A percentile compares a stretch with the other conserved stretches of the same genome.
phyloP scores from a whole-genome alignment of 2,888 invertebrate genomes.

The Tyria jacobaeae region DNA sequence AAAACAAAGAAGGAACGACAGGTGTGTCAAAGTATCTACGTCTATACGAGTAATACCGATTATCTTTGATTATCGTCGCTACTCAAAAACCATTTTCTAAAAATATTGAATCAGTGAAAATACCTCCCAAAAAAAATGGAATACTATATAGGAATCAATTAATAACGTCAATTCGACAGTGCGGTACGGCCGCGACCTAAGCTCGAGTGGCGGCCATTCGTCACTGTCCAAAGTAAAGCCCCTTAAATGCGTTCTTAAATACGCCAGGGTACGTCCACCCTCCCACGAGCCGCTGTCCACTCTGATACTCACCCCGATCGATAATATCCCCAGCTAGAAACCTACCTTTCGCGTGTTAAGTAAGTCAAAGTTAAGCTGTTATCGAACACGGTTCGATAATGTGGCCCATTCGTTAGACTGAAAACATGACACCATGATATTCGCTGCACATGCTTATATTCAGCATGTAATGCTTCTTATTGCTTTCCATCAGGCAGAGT shows the following conservation, averaged over 20 bases:
- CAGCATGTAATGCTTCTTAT: neutral
- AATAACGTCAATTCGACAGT: conserved; percentile 65
- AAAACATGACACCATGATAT: neutral
- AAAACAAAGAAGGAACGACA: too few relatives aligned
- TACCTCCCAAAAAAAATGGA: conserved; percentile 45
- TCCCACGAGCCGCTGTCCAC: conserved; percentile 63
- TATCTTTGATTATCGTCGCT: neutral
- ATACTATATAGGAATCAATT: conserved; percentile 61
- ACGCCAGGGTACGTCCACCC: conserved; percentile 52
- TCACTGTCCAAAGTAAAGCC: conserved; percentile 80
- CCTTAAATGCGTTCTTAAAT: conserved; percentile 79
- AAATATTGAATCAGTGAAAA: conserved; percentile 30
- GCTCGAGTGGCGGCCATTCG: conserved; percentile 71
- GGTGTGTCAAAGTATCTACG: neutral
- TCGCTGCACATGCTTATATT: neutral
- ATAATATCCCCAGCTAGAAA: conserved; percentile 60
- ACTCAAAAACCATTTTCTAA: conserved; percentile 8
- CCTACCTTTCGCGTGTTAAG: conserved; percentile 25
- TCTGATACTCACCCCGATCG: conserved; percentile 61
- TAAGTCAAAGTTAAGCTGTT: neutral
- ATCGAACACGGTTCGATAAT: neutral
- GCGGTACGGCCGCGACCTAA: conserved; percentile 57
- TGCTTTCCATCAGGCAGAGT: too few relatives aligned
- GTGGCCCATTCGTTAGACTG: neutral
- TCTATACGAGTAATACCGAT: neutral